Base-by-base conservation (phyloP, 2,797 vertebrate species). In the Poeciliopsis presidionis region DNA sequence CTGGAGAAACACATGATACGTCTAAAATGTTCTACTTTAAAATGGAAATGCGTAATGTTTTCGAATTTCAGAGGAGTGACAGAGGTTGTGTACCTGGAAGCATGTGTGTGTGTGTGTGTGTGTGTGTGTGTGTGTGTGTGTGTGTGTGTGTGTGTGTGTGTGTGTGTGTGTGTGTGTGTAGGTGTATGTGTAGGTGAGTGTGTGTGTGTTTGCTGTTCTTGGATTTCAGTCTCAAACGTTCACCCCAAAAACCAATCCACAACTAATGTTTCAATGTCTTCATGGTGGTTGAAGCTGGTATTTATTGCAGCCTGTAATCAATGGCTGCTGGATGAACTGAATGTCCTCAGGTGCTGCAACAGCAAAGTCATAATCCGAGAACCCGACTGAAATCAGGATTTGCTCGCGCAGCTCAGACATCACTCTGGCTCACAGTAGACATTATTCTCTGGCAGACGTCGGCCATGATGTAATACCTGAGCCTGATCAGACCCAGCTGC, bases 201-300 rank as follows among this genome's bases (percentile, higher is more conserved):
- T 74, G 1, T 28, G 47, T 22, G 33, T 73, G 49, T 83, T 84
- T 73, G 28, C 0, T 0, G 3, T 84, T 72, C 53, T 59, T n/a
- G 51, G 70, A 81, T 57, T 7, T 36, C 14, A 53, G 51, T 8
- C 51, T 25, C 36, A 39, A 14, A 20, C 16, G 33, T 86, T 33
- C n/a, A 93, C 93, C 90, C 87, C 91, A 91, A 89, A 25, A 94
- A 86, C 5, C 91, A 90, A 78, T 82, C 92, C 92, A 93, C 84
- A 82, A 90, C 82, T 81, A 90, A 93, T 93, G 22, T 80, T 41
- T 45, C 41, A 14, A 1, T 6, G 45, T 70, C 83, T 39, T 7
- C 18, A 63, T 3, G 28, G 9, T 63, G 4, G n/a, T 46, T 61
- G 72, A 53, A n/a, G 18, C 43, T 11, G 33, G 80, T 41, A 22